Evolutionary conservation across 2,797 vertebrate genomes (phyloP).

Genomic region (Eulemur albifrons): DNA sequence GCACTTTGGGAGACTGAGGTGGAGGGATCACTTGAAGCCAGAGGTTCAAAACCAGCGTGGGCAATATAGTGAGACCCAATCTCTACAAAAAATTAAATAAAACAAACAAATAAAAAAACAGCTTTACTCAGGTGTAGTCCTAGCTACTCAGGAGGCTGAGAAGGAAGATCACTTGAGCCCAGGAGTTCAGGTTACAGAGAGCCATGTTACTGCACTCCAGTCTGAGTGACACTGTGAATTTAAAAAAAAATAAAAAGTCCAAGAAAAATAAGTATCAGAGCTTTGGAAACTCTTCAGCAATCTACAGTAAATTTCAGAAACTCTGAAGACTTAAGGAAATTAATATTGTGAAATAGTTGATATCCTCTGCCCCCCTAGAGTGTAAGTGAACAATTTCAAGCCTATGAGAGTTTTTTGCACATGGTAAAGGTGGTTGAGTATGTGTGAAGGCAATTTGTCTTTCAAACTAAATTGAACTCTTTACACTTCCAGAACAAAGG

Average conservation of each 20-base stretch:
- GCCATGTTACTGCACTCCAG: too few species aligned
- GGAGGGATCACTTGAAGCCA: too few species aligned
- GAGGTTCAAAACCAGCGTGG: too few species aligned
- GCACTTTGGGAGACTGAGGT: too few species aligned
- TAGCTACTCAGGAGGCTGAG: too few species aligned
- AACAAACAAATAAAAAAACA: too few species aligned
- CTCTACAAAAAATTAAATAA: too few species aligned
- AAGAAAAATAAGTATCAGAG: background rate
- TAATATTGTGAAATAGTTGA: background rate
- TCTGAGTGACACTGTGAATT: too few species aligned
- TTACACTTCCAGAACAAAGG: background rate
- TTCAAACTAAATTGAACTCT: background rate
- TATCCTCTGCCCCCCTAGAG: background rate
- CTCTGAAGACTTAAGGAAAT: background rate
- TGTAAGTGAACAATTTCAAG: background rate
- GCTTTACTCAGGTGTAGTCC: too few species aligned
- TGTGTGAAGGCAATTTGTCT: background rate
- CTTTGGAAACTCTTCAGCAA: background rate
- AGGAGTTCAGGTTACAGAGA: too few species aligned
- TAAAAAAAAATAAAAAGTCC: background rate
- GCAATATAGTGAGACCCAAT: too few species aligned
- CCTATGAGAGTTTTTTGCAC: background rate
- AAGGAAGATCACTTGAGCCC: too few species aligned
- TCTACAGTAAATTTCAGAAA: background rate
- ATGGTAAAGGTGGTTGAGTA: background rate